Percentiles rank a stretch among this genome's conserved stretches.
Conservation (phyloP, 2,113 vertebrate genomes). For the Sceloporus undulatus region DNA sequence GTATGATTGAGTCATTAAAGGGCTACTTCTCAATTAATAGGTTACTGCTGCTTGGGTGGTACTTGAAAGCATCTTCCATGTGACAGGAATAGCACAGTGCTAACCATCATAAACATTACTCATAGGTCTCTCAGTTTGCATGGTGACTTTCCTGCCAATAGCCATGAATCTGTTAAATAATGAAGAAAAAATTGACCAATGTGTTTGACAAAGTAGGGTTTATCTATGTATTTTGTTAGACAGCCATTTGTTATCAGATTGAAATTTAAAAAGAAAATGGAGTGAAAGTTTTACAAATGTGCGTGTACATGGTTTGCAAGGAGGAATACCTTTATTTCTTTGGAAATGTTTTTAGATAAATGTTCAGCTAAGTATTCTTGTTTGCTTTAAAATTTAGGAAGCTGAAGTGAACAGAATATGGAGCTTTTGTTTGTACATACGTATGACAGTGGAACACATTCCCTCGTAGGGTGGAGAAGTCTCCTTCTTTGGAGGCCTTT, state of each 20-base stretch:
- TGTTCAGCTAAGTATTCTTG: background rate
- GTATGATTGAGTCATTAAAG: background rate
- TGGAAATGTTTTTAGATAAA: background rate
- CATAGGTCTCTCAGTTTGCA: background rate
- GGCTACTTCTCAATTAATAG: background rate
- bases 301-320: background rate
- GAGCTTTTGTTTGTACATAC: background rate
- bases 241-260: background rate
- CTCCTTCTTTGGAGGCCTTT: too few species aligned
- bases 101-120: background rate
- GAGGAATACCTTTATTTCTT: background rate
- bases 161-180: background rate
- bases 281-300: constrained; percentile 3
- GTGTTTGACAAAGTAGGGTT: background rate
- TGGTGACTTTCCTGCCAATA: background rate
- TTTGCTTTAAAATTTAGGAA: background rate
- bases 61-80: background rate
- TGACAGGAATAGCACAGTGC: background rate
- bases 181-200: background rate
- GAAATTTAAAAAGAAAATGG: background rate
- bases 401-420: background rate
- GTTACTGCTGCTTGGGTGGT: background rate
- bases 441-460: background rate
- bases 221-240: background rate
- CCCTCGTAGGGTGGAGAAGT: too few species aligned